Percentiles rank a stretch among this genome's conserved stretches.
These are phyloP conservation scores for Eublepharis macularius DNA, from an alignment of 2,113 vertebrate genomes.

Conservation along the genomic window DNA sequence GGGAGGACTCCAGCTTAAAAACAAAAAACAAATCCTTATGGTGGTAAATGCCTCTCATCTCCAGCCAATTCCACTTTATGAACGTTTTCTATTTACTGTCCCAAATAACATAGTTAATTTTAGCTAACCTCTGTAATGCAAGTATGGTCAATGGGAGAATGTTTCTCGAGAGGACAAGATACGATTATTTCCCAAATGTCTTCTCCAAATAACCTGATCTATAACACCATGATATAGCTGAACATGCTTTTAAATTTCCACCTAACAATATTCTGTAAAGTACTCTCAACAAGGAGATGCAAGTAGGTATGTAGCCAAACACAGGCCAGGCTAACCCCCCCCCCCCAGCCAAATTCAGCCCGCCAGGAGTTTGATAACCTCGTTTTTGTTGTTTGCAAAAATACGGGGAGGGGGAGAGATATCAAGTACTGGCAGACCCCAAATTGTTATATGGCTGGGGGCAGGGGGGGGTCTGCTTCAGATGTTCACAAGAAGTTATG, in stretches of 20 bases:
- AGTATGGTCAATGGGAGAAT: not conserved
- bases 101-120: not conserved
- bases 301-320: not conserved
- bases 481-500: not conserved
- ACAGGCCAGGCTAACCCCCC: not conserved
- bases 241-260: not conserved
- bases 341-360: not conserved
- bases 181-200: constrained; percentile 16
- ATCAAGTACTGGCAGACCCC: not conserved
- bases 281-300: not conserved
- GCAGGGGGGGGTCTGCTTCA: not conserved
- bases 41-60: constrained; percentile 9
- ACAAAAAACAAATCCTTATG: not conserved
- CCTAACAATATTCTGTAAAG: not conserved
- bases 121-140: constrained; percentile 5
- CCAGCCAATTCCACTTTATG: constrained; percentile 1
- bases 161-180: not conserved
- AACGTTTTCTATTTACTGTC: constrained; percentile 13
- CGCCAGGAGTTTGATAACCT: not conserved
- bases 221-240: not conserved
- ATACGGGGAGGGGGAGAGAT: not conserved
- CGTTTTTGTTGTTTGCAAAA: not conserved
- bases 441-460: not conserved
- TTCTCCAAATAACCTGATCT: not conserved
- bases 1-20: not conserved